Evolutionary conservation across 2,797 vertebrate species (phyloP).

Genomic region (Lerista edwardsae): DNA sequence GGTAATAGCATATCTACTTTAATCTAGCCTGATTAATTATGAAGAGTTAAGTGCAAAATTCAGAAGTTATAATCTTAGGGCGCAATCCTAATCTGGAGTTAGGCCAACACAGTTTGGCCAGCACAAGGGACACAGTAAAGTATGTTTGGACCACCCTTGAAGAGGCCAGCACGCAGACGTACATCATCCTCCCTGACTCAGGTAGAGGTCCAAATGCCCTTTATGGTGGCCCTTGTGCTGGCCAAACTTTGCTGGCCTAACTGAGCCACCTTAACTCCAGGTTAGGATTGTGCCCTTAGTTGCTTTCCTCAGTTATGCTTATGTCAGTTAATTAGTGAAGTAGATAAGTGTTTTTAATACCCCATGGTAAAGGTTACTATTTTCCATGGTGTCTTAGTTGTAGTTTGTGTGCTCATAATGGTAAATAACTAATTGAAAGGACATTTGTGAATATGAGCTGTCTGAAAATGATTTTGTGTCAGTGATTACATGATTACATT

Average conservation of each 20-base stretch:
- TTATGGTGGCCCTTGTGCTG: too few species aligned
- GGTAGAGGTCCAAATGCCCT: too few species aligned
- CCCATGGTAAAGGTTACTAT: constrained; percentile 43
- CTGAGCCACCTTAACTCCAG: too few species aligned
- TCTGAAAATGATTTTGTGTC: neutral
- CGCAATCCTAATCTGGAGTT: too few species aligned
- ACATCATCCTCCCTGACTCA: too few species aligned
- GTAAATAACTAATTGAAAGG: constrained; percentile 34
- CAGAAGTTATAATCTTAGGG: constrained; percentile 58
- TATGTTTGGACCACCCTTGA: too few species aligned
- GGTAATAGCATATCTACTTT: constrained; percentile 46
- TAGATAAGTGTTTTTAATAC: constrained; percentile 45
- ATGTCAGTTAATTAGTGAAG: constrained; percentile 49
- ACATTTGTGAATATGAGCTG: constrained; percentile 33
- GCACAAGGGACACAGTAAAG: too few species aligned
- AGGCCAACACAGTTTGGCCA: too few species aligned
- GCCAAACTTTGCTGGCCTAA: too few species aligned
- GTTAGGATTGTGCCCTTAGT: too few species aligned
- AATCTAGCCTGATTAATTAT: constrained; percentile 59
- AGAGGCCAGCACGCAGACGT: too few species aligned
- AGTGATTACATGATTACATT: neutral
- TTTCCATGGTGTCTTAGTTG: constrained; percentile 38
- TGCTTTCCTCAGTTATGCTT: constrained; percentile 48
- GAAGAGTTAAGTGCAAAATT: constrained; percentile 47
- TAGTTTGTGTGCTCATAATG: constrained; percentile 47